These are phyloP conservation scores for Polypedilum vanderplanki DNA, from an alignment of 1,140 invertebrate genomes.

Conservation along the genomic window DNA sequence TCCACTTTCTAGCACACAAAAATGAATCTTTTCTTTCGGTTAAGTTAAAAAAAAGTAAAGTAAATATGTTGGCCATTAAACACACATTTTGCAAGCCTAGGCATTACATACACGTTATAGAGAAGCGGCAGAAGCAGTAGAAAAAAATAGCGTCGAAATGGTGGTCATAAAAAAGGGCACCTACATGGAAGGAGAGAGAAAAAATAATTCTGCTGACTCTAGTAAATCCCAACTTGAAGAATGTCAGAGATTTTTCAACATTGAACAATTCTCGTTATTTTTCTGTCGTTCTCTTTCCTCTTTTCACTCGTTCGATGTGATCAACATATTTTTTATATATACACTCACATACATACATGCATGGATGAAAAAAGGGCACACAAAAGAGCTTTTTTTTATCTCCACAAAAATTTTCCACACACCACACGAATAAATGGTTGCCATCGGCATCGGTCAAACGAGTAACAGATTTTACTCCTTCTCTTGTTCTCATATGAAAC, in stretches of 20 bases:
- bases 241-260: conserved; percentile 6
- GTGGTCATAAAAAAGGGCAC: conserved; percentile 10
- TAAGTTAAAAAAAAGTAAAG: conserved; percentile 11
- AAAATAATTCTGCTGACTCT: background rate
- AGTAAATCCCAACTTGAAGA: conserved; percentile 9
- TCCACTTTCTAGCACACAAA: background rate
- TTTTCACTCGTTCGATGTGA: background rate
- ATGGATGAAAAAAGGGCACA: background rate
- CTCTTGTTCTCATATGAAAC: background rate
- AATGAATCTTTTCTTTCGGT: background rate
- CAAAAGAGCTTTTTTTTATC: conserved; percentile 22
- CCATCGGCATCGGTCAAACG: conserved; percentile 21
- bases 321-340: background rate
- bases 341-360: background rate
- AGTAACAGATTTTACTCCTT: conserved; percentile 4
- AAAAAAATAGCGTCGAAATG: background rate
- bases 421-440: conserved; percentile 6
- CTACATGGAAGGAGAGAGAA: background rate
- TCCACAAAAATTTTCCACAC: conserved; percentile 27
- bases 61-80: background rate
- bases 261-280: conserved; percentile 26
- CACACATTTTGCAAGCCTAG: conserved; percentile 10
- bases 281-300: background rate
- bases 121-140: background rate
- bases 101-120: background rate